These are phyloP conservation scores for Rachycentron canadum DNA, from an alignment of 2,797 vertebrate species.

Conservation along the genomic window DNA sequence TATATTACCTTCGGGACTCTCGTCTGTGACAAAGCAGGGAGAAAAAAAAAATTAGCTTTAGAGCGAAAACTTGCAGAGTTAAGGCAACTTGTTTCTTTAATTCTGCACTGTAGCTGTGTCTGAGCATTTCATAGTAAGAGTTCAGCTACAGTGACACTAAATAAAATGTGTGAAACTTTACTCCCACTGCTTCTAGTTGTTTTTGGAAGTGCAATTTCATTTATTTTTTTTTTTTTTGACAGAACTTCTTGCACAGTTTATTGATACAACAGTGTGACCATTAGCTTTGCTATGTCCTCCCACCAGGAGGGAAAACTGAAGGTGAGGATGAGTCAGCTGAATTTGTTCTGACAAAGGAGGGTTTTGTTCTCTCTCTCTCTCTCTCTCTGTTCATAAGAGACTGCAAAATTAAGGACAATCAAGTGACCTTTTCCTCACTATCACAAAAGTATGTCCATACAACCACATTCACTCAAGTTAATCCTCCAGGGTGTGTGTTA, in stretches of 20 bases:
- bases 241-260: neutral
- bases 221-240: neutral
- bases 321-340: conserved; percentile 33
- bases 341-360: conserved; percentile 3
- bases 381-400: neutral
- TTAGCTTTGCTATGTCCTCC: conserved; percentile 13
- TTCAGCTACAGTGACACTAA: neutral
- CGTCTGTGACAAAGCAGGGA: neutral
- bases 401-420: conserved; percentile 1
- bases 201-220: neutral
- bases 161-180: neutral
- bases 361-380: neutral
- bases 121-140: neutral
- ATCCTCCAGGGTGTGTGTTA: conserved; percentile 58
- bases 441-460: neutral
- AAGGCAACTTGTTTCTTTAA: neutral
- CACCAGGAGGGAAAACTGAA: conserved; percentile 5
- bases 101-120: neutral
- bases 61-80: neutral
- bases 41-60: neutral
- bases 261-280: neutral
- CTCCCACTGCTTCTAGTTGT: neutral
- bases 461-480: conserved; percentile 28
- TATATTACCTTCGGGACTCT: neutral
- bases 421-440: conserved; percentile 25